phyloP scores from a whole-genome alignment of 2,797 vertebrate species.

The Galaxias olidus region DNA sequence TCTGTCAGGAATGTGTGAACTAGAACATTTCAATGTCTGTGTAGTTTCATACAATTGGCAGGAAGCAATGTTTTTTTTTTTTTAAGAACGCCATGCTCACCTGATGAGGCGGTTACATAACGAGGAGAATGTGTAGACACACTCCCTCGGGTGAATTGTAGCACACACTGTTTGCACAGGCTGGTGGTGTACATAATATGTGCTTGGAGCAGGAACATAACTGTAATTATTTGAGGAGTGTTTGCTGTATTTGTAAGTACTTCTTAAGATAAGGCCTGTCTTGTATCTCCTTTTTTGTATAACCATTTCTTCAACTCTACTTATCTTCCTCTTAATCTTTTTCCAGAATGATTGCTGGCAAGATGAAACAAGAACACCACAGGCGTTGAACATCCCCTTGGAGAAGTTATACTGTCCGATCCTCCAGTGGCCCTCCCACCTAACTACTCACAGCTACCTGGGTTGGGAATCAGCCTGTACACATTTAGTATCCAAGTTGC shows the following conservation, averaged over 20 bases:
- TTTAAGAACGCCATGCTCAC: slow-evolving; percentile 45
- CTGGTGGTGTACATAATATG: not conserved
- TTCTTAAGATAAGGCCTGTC: not conserved
- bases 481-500: not conserved
- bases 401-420: too few species aligned
- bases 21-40: slow-evolving; percentile 9
- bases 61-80: too few species aligned
- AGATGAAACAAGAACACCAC: too few species aligned
- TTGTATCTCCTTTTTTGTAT: too few species aligned
- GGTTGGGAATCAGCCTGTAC: not conserved
- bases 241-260: too few species aligned
- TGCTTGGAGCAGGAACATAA: not conserved
- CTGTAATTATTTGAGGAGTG: not conserved
- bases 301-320: not conserved
- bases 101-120: slow-evolving; percentile 50
- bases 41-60: slow-evolving; percentile 10
- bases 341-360: too few species aligned
- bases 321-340: not conserved
- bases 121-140: not conserved
- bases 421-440: not conserved
- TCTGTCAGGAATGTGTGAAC: slow-evolving; percentile 53
- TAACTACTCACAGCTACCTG: not conserved
- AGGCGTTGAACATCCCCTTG: too few species aligned
- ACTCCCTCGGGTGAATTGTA: slow-evolving; percentile 5
- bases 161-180: not conserved